Base-by-base conservation (phyloP, 2,888 invertebrate species). In the Eupithecia subfuscata region DNA sequence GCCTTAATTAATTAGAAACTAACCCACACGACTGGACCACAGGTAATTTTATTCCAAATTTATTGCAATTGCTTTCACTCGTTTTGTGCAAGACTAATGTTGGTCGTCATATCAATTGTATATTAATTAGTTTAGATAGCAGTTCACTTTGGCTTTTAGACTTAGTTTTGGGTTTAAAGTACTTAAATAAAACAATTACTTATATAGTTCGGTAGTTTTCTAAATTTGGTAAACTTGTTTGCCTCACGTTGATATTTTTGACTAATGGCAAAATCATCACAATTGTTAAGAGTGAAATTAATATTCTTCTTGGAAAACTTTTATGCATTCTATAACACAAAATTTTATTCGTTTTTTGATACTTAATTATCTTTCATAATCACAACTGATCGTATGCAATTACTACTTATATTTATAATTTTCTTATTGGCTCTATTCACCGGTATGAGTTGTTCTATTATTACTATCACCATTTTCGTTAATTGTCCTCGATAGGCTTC, bases 221-320 rank as follows among this genome's bases (percentile, higher is more conserved):
- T 89, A 90, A 87, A 86, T 79, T 85, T 88, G 73, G 81, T 85
- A 79, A 71, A 82, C 79, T 82, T 84, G 74, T 78, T 73, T 69
- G 63, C 64, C 70, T 80, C 80, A 78, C 69, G 69, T 82, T 85
- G 80, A 84, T 86, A 76, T 88, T 92, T 93, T 94, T 90, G 90
- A 93, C 93, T 94, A 92, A 91, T 94, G 94, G 94, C 94, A 94
- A 94, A 92, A 91, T 91, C 92, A 89, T 88, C 91, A 92, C 94
- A 94, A 94, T 94, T 94, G 94, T 94, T 94, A 94, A 94, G 93
- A 92, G 89, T 89, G 84, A 87, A 87, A 83, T 84, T 74, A 70
- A 71, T n/a, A 83, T 83, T 82, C 83, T 85, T 83, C 79, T 76
- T 48, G 18, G 83, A 81, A 72, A 83, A 84, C 83, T 85, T 78